Conservation (phyloP, 2,113 vertebrate species). For the Collichthys lucidus region DNA sequence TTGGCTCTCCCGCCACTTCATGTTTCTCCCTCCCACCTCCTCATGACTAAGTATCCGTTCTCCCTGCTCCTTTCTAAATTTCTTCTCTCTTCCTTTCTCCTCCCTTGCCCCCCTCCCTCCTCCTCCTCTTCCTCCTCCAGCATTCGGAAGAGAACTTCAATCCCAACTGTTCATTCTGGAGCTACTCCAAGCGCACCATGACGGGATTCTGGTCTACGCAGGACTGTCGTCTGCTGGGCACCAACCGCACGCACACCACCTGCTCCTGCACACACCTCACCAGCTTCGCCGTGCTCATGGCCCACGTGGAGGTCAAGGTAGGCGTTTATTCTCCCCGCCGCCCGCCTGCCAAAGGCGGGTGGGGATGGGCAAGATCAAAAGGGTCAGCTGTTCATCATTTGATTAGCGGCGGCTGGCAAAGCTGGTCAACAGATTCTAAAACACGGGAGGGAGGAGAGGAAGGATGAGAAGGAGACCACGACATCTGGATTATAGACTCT, state of each 20-base stretch:
- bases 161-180: conserved; percentile 99
- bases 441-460: neutral
- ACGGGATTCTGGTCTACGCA: conserved; percentile 98
- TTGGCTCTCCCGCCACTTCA: conserved; percentile 44
- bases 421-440: conserved; percentile 23
- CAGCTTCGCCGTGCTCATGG: conserved; percentile 98
- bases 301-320: conserved; percentile 97
- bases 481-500: conserved; percentile 61
- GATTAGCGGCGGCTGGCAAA: conserved; percentile 51
- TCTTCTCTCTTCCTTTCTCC: conserved; percentile 5
- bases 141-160: conserved; percentile 99
- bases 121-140: conserved; percentile 73
- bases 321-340: conserved; percentile 39
- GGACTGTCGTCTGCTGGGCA: conserved; percentile 94
- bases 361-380: conserved; percentile 33
- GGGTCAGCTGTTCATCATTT: conserved; percentile 64
- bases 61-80: conserved; percentile 23
- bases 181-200: conserved; percentile 98
- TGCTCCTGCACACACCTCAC: conserved; percentile 99
- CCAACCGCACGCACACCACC: conserved; percentile 96
- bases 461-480: conserved; percentile 31
- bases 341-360: conserved; percentile 15
- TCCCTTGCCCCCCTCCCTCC: neutral
- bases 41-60: conserved; percentile 63
- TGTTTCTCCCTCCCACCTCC: conserved; percentile 61